Evolutionary conservation across 2,113 vertebrate species (phyloP), one percentile per base, ranked within the genome.

Genomic region (Catharus fuscescens): DNA sequence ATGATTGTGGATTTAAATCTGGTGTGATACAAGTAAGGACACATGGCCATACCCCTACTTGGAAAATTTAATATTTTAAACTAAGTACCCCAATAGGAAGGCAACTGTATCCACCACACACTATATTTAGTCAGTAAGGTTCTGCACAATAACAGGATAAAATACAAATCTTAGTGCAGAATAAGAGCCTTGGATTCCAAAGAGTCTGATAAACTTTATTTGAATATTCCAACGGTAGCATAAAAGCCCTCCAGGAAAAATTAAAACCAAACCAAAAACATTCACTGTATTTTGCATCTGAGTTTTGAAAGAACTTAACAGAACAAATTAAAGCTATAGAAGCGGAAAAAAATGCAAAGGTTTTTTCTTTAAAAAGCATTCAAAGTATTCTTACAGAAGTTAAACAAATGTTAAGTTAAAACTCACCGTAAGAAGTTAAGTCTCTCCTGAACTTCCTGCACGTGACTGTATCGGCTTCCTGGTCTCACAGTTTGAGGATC

Each of bases 381-480:
- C 9, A 26, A 85, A 60, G 3, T 19, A 57, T 15, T 86, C 20
- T 44, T 32, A 48, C 9, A 74, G 50, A 45, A 92, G 18, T 60
- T 8, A n/a, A 78, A 76, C 34, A 66, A 69, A 80, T 0, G 3
- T 7, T n/a, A 50, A 38, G n/a, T 36, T 38, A 32, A 91, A 96
- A 97, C 98, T 94, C 97, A 99, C 99, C 99, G 98, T 96, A 99
- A 97, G 97, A 99, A 99, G 98, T 99, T 99, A 29, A 99, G 98
- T 59, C 99, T 97, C 91, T 99, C 99, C 96, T 99, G 99, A 38
- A 99, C 99, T 98, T 99, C 99, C 97, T 99, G 99, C 65, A 99
- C 99, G 38, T 99, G 99, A 95, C 99, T 99, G 70, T 99, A 99
- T 96, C 99, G 99, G 96, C 99, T 99, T 86, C 99, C 99, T 31